Conservation (phyloP, 2,113 vertebrate species). For the Benitochromis conjunctus region DNA sequence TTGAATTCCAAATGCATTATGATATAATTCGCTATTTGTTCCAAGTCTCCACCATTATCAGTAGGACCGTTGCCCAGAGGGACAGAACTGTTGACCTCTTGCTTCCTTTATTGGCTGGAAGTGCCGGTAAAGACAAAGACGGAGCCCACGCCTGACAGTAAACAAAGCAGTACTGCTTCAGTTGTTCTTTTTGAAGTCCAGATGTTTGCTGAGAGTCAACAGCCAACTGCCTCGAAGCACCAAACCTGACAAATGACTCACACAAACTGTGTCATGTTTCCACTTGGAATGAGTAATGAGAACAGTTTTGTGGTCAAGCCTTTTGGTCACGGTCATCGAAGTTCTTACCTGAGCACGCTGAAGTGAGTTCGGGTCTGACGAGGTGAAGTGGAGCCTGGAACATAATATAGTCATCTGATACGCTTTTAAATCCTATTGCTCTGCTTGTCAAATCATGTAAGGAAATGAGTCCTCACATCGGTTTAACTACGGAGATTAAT, state of each 20-base stretch:
- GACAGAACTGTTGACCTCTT: constrained; percentile 42
- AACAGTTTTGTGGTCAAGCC: background rate
- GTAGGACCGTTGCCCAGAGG: background rate
- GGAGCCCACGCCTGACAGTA: constrained; percentile 12
- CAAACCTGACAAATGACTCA: constrained; percentile 26
- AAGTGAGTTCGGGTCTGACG: background rate
- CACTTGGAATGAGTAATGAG: constrained; percentile 7
- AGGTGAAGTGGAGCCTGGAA: constrained; percentile 16
- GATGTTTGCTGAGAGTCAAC: constrained; percentile 43
- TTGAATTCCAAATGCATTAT: background rate
- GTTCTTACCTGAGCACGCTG: background rate
- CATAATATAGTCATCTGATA: constrained; percentile 43
- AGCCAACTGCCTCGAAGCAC: constrained; percentile 3
- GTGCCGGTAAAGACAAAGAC: constrained; percentile 27
- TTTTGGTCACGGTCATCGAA: background rate
- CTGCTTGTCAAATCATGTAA: constrained; percentile 47
- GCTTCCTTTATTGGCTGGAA: constrained; percentile 50
- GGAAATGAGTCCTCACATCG: constrained; percentile 48
- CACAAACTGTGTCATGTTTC: constrained; percentile 26
- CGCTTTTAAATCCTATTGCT: constrained; percentile 41
- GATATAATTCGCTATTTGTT: background rate
- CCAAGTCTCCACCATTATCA: constrained; percentile 21
- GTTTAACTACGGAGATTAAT: constrained; percentile 55
- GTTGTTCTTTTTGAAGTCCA: constrained; percentile 45
- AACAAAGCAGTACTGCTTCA: constrained; percentile 41